Base-by-base conservation (phyloP, 2,113 vertebrate species). In the Coptodon rendalli region DNA sequence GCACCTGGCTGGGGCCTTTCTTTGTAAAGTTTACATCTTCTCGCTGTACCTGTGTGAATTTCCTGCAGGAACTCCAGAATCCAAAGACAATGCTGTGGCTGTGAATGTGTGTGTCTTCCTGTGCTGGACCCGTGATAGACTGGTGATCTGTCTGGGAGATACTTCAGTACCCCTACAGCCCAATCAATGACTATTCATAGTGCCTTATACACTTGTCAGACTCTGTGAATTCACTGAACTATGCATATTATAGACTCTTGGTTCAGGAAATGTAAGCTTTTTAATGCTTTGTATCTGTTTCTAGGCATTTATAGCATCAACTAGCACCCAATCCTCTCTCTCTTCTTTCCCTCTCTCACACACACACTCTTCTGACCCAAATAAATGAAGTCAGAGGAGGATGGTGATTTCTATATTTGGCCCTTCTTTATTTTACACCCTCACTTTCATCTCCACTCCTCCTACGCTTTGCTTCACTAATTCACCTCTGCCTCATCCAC, bases 341-440 rank as follows among this genome's bases (percentile, higher is more conserved):
- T 73, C 56, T 43, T 40, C 79, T 8, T 48, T 17, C 68, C 54
- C 59, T 11, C 40, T 56, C 9, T 7, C 59, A 82, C 40, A 43
- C 73, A 83, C 50, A 87, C 45, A 13, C 63, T 79, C 86, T 84
- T 79, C 86, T 95, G 94, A 94, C 93, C 90, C 89, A 94, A 85
- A 94, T 94, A 93, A 89, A 90, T 93, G 85, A 86, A 91, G 85
- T 90, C 76, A 83, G 45, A 48, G 24, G 29, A 84, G 56, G 61
- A 80, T 63, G 73, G 10, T 61, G 84, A 54, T 83, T 82, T 86
- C 83, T 90, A 80, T 92, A 76, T 89, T 86, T 61, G 40, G 76
- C 38, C 31, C 50, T 56, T 71, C 61, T 85, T 89, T 29, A 85
- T 84, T 80, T 59, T 84, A 43, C 85, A 56, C 66, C 89, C 45